Conservation (phyloP, 2,113 vertebrate species). For the Dasypus novemcinctus region DNA sequence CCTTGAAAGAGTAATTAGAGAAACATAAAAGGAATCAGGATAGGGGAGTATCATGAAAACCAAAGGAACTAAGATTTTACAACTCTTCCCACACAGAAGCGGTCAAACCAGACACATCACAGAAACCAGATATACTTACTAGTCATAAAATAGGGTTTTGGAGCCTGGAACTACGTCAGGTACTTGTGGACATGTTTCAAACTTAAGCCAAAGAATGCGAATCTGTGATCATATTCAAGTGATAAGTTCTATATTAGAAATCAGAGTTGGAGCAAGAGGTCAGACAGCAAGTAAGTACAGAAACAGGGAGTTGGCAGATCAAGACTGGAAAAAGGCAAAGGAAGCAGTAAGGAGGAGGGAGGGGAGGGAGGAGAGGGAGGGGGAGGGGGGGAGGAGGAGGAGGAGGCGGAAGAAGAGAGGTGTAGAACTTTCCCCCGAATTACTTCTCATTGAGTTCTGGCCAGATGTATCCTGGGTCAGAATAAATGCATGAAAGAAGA, state of each 20-base stretch:
- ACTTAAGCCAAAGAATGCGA: constrained; percentile 14
- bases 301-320: neutral
- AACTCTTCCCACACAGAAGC: neutral
- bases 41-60: neutral
- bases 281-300: constrained; percentile 21
- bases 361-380: neutral
- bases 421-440: neutral
- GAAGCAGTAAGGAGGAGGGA: too few relatives aligned
- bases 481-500: neutral
- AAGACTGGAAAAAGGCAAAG: neutral
- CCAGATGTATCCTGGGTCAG: neutral
- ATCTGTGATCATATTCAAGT: constrained; percentile 35
- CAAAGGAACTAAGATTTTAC: neutral
- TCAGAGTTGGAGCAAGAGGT: constrained; percentile 19
- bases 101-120: neutral
- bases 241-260: neutral
- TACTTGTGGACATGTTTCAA: neutral
- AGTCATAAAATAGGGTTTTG: neutral
- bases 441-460: neutral
- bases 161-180: neutral
- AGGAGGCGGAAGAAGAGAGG: neutral
- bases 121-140: neutral
- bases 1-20: constrained; percentile 14
- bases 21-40: constrained; percentile 41
- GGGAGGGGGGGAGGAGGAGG: too few relatives aligned